Evolutionary conservation across 92 coral and sea anemone species (phyloP), one percentile per base, ranked within the genome.

Genomic region (Palythoa heliodiscus): DNA sequence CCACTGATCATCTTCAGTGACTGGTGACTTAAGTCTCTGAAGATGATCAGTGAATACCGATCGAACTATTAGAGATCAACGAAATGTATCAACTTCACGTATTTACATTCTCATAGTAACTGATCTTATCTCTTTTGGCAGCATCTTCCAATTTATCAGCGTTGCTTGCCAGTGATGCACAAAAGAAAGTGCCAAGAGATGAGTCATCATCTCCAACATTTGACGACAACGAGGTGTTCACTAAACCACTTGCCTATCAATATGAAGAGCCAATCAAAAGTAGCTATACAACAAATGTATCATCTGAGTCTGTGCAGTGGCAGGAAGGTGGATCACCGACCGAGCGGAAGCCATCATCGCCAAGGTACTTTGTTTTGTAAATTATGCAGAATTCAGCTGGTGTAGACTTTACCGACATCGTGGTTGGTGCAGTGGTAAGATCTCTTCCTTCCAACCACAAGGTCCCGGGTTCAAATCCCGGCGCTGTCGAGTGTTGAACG

Each of bases 111-210:
- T 6, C 11, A 13, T 50, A 69, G 55, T 22, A 67, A 22, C 13
- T 83, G 3, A 15, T 39, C 16, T 16, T 77, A 63, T 74, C 47
- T 79, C 35, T 74, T 86, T 86, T 68, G 71, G 47, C 88, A 95
- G 98, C 93, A 68, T 93, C 98, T 54, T 90, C 98, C 64, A 94
- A 92, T 86, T 86, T 95, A 17, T 93, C 98, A 16, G 97, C 97
- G 29, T 77, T 95, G 77, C 97, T 95, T 10, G 98, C 98, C 63
- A 92, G 73, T 79, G 97, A 93, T 43, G 95, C 87, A 7, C 87
- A 87, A 29, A 93, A 71, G 82, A 74, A 71, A 54, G 80, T 86
- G 1, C 84, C 85, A 16, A 82, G 88, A 77, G 91, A 91, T 40
- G 90, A 72, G 1, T 89, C 95, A 3, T 91, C 94, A 0, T 75